Percentiles rank a stretch among this genome's conserved stretches.
phyloP scores from a whole-genome alignment of 2,888 invertebrate genomes.

The Eupithecia insigniata region DNA sequence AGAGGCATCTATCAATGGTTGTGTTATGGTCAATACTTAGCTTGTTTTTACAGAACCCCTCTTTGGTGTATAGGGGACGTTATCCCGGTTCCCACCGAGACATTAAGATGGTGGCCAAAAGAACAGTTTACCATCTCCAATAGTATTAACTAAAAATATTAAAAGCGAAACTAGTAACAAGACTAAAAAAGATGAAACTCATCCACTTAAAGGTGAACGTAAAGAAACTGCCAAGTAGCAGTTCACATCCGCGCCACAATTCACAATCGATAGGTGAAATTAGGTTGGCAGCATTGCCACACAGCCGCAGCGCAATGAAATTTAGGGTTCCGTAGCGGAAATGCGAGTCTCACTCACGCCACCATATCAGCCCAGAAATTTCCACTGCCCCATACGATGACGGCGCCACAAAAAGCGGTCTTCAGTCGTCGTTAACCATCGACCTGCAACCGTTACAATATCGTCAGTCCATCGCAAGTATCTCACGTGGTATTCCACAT shows the following conservation, averaged over 20 bases:
- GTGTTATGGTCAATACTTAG: background rate
- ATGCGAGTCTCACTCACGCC: background rate
- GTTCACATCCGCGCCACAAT: conserved; percentile 56
- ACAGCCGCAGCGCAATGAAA: conserved; percentile 36
- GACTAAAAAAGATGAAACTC: background rate
- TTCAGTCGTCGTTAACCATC: background rate
- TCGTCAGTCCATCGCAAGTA: background rate
- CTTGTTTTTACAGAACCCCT: background rate
- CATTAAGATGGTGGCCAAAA: background rate
- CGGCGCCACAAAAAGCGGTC: background rate
- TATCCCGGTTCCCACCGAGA: background rate
- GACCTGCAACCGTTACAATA: background rate
- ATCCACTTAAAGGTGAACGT: background rate
- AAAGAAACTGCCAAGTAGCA: conserved; percentile 46
- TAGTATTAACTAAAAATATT: background rate
- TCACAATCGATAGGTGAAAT: conserved; percentile 61
- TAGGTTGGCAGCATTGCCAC: conserved; percentile 52
- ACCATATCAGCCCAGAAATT: background rate
- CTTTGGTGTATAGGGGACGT: background rate
- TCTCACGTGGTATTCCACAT: background rate
- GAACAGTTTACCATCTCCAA: background rate
- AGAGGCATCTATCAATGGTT: too few relatives aligned
- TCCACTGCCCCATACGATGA: background rate
- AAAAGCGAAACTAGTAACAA: background rate
- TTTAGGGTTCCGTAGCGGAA: conserved; percentile 26